A percentile compares a stretch with the other conserved stretches of the same genome.
phyloP scores from a whole-genome alignment of 2,113 vertebrate species.

The Microcebus ravelobensis region DNA sequence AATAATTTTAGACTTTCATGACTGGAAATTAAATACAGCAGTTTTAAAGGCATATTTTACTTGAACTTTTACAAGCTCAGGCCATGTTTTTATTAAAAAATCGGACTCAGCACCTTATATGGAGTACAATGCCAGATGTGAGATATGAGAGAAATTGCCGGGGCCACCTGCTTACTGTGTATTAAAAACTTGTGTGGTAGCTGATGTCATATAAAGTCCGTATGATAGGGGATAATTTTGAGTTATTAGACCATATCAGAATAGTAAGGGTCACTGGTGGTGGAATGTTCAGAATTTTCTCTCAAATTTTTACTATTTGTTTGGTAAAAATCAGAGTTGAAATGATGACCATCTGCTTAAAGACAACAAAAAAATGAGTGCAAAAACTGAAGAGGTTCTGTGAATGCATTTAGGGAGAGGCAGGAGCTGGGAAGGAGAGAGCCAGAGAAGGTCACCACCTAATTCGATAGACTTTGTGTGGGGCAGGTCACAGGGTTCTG shows the following conservation, averaged over 20 bases:
- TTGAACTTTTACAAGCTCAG: conserved; percentile 78
- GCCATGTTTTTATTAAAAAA: conserved; percentile 82
- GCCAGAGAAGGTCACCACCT: fast-evolving
- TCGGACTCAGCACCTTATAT: conserved; percentile 63
- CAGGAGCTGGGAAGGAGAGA: fast-evolving
- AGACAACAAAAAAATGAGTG: neutral
- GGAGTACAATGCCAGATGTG: conserved; percentile 80
- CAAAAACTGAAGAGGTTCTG: neutral
- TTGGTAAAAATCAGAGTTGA: neutral
- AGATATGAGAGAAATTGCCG: conserved; percentile 48
- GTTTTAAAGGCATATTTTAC: conserved; percentile 79
- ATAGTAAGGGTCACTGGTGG: conserved; percentile 62
- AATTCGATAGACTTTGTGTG: neutral
- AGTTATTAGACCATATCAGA: conserved; percentile 76
- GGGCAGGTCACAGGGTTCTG: neutral
- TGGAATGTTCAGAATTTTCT: conserved; percentile 69
- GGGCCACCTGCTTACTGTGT: conserved; percentile 81
- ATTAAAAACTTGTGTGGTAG: conserved; percentile 73
- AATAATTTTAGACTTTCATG: conserved; percentile 78
- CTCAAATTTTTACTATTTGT: conserved; percentile 47
- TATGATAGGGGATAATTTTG: conserved; percentile 63
- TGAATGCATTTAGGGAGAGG: neutral
- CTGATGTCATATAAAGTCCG: conserved; percentile 75
- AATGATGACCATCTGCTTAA: conserved; percentile 30
- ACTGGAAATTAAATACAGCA: conserved; percentile 78